These are phyloP conservation scores for Albula goreensis DNA, from an alignment of 2,113 vertebrate genomes.

Conservation along the genomic window DNA sequence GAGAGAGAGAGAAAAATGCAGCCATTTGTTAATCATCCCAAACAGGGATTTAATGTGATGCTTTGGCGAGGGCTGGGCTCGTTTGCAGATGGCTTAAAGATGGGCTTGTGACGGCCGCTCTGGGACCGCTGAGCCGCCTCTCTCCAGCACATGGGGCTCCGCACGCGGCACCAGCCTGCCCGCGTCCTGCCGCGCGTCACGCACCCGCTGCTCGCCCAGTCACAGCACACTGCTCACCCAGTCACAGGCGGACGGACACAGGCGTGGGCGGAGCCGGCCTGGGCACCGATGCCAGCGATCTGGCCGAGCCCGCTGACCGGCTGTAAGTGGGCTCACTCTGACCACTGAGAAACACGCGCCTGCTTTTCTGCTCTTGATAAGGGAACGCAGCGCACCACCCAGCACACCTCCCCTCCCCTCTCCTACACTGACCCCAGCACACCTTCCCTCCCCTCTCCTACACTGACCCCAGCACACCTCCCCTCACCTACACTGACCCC, in stretches of 20 bases:
- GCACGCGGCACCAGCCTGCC: slow-evolving; percentile 53
- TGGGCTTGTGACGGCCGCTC: slow-evolving; percentile 69
- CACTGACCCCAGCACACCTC: no score
- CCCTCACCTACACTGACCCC: no score
- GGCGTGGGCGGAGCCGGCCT: background rate
- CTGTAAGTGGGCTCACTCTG: no score
- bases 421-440: no score
- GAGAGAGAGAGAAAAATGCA: slow-evolving; percentile 63
- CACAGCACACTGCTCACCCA: slow-evolving; percentile 5
- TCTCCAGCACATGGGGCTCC: slow-evolving; percentile 64
- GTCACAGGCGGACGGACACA: slow-evolving; percentile 17
- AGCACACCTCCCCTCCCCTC: no score
- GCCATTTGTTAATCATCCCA: slow-evolving; percentile 81
- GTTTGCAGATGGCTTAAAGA: slow-evolving; percentile 78
- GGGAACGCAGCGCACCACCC: no score
- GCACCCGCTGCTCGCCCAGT: slow-evolving; percentile 31
- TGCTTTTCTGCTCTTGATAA: no score
- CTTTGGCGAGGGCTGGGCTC: slow-evolving; percentile 71
- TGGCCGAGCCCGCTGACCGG: no score
- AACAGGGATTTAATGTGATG: slow-evolving; percentile 80
- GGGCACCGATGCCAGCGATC: no score
- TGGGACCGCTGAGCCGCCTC: slow-evolving; percentile 63
- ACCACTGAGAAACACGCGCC: no score
- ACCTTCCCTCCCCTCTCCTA: no score
- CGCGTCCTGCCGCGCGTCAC: slow-evolving; percentile 29